Evolutionary conservation across 2,113 vertebrate species (phyloP), one percentile per base, ranked within the genome.

Genomic region (Oryzias celebensis): DNA sequence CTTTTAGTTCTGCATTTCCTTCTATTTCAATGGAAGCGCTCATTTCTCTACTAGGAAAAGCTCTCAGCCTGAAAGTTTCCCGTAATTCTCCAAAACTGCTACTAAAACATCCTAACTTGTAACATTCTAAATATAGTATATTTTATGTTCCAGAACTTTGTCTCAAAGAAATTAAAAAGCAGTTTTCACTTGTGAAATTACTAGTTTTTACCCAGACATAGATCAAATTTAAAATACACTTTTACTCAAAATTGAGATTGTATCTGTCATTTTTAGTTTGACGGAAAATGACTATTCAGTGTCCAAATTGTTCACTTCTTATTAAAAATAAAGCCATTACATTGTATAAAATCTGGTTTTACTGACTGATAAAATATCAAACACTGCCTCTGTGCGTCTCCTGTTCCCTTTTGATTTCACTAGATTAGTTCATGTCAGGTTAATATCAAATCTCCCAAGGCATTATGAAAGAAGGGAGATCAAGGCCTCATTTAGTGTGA

Each of bases 1-100:
- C 31, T 56, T 55, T 75, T 41, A 68, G 41, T 48, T 53, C 59
- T 36, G 50, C 7, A 28, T 62, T 53, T 17, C 24, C 52, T 78
- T 80, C 68, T 73, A 60, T 81, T 77, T 73, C 54, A 59, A 69
- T 54, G 52, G 77, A 83, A 84, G 81, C 70, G 52, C 45, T 73
- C 54, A 50, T 44, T 52, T 70, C 55, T 52, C 31, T 64, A 57
- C 51, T 73, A 73, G 84, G 71, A 73, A 65, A 36, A 74, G 76
- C 70, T 65, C 79, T 69, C 28, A 46, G 67, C 71, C 56, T 64
- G 80, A 50, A 48, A 71, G 61, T 71, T 49, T 53, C 61, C 73
- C 58, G 54, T 49, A 53, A 31, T 55, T 49, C 46, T 71, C 53
- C 24, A n/a, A 76, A 76, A n/a, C 45, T 47, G 45, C 45, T 47